Base-by-base conservation (phyloP, 1,140 invertebrate species). In the Leptopilina clavipes region DNA sequence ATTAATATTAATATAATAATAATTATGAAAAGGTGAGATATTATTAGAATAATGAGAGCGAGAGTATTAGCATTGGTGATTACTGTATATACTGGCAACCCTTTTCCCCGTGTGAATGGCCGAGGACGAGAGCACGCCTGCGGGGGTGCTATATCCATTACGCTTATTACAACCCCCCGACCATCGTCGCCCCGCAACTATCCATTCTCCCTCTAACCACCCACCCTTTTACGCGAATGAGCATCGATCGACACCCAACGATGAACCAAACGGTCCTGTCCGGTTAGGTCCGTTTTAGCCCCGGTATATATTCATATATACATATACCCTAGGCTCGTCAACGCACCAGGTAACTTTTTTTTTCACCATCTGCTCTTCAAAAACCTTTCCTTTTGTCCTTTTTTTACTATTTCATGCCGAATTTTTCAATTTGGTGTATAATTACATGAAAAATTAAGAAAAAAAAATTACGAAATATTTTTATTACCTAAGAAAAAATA, bases 191-290 rank as follows among this genome's bases (percentile, higher is more conserved):
- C 74, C 76, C 73, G 83, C 84, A 84, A 85, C 82, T 82, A 79
- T 82, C 76, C 83, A 76, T 73, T 79, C 79, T 75, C 85, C 73
- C 83, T 83, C 81, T 81, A 84, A 81, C 81, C 84, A 70, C 87
- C 87, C 86, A 89, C 87, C 87, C 87, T 89, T 89, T 89, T 89
- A 89, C 86, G 86, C 81, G 87, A 84, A 88, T 89, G 88, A 89
- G 82, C 86, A 88, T 89, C 88, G 88, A 89, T 89, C 87, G 86
- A 86, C 84, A 86, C 83, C 83, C 85, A 82, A 86, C 84, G 83
- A 80, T 81, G 79, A 82, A 85, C 80, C 81, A 82, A 78, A 81
- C 79, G 75, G 74, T 80, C 84, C 48, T 52, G 48, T 52, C 48
- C 81, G 73, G 73, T 71, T 40, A 25, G 48, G 48, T 37, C 25